These are phyloP conservation scores for Dasyurus viverrinus DNA, from an alignment of 2,113 vertebrate genomes.

Conservation along the genomic window DNA sequence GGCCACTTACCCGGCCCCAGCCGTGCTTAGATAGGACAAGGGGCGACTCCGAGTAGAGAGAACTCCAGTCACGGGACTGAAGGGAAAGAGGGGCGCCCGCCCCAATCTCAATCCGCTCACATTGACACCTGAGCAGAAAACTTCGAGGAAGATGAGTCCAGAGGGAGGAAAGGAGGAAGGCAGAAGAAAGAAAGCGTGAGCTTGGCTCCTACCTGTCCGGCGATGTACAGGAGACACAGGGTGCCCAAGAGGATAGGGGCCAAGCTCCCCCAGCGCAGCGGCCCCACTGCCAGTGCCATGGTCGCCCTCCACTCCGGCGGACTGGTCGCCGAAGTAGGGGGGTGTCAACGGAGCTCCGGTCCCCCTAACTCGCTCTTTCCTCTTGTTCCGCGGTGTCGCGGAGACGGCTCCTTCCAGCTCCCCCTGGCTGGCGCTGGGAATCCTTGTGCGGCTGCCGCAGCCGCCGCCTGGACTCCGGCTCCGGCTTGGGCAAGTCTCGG, in stretches of 20 bases:
- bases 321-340: background rate
- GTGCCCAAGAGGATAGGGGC: conserved; percentile 63
- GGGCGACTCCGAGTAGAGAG: background rate
- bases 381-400: background rate
- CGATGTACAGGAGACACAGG: conserved; percentile 74
- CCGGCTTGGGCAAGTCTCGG: background rate
- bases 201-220: conserved; percentile 78
- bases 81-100: background rate
- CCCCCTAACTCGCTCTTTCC: background rate
- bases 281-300: conserved; percentile 41
- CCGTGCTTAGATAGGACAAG: background rate
- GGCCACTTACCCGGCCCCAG: background rate
- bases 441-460: background rate
- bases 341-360: background rate
- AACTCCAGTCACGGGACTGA: background rate
- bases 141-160: background rate
- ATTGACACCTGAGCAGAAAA: background rate
- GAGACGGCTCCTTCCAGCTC: background rate
- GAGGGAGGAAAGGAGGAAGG: background rate
- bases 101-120: background rate
- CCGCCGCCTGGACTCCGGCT: background rate
- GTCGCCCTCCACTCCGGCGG: background rate
- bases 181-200: background rate
- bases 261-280: background rate
- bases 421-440: background rate